Conservation (phyloP, 2,113 vertebrate species). For the Ifrita kowaldi region DNA sequence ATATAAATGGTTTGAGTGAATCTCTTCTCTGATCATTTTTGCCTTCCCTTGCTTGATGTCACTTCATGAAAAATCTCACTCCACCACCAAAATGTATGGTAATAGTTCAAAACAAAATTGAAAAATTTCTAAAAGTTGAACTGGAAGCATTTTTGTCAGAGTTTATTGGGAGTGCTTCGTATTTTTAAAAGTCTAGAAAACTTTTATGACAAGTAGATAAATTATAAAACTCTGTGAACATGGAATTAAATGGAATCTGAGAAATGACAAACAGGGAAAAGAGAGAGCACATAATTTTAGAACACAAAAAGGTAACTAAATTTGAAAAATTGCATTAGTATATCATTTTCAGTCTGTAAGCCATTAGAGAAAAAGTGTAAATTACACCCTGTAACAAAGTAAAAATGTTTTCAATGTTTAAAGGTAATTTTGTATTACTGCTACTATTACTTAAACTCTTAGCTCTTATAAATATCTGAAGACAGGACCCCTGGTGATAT, state of each 20-base stretch:
- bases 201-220: conserved; percentile 79
- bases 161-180: conserved; percentile 72
- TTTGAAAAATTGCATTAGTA: conserved; percentile 85
- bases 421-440: conserved; percentile 90
- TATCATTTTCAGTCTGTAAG: conserved; percentile 81
- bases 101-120: conserved; percentile 72
- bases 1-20: conserved; percentile 66
- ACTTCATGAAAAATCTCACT: conserved; percentile 43
- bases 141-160: conserved; percentile 73
- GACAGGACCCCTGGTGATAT: conserved; percentile 91
- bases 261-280: conserved; percentile 78
- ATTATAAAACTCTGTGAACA: conserved; percentile 70
- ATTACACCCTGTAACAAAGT: conserved; percentile 87
- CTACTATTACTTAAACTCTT: conserved; percentile 95
- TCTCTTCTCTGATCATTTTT: conserved; percentile 63
- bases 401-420: conserved; percentile 88
- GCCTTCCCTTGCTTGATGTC: conserved; percentile 58
- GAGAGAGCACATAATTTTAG: conserved; percentile 80
- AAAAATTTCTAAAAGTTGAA: conserved; percentile 77
- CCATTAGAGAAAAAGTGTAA: conserved; percentile 83
- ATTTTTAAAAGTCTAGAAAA: conserved; percentile 74
- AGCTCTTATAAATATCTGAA: conserved; percentile 93
- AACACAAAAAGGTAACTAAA: conserved; percentile 79
- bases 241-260: conserved; percentile 76
- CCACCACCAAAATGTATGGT: conserved; percentile 55